Conservation (phyloP, 2,797 vertebrate species). For the Eleutherodactylus coqui region DNA sequence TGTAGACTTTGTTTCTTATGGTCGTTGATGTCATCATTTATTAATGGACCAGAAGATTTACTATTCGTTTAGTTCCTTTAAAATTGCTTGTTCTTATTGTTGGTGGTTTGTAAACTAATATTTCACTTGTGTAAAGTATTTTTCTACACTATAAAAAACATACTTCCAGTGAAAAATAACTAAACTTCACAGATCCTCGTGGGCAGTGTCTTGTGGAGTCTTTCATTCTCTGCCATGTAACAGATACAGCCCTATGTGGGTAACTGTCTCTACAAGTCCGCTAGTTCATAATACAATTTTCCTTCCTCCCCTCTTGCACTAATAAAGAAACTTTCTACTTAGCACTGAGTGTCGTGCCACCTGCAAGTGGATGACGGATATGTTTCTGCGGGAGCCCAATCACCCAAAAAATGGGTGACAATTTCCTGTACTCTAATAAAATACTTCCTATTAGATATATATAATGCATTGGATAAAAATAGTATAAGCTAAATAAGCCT, state of each 20-base stretch:
- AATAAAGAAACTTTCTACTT: not conserved
- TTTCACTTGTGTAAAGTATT: not conserved
- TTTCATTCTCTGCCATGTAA: too few relatives aligned
- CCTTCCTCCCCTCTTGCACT: not conserved
- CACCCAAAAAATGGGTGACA: too few relatives aligned
- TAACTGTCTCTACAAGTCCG: not conserved
- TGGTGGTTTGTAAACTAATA: not conserved
- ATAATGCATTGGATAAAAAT: too few relatives aligned
- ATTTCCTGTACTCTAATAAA: too few relatives aligned
- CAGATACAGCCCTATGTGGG: not conserved
- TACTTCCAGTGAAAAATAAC: not conserved
- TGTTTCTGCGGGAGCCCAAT: too few relatives aligned
- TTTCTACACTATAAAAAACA: not conserved
- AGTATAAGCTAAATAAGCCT: too few relatives aligned
- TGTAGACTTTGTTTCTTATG: not conserved
- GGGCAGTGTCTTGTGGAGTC: not conserved
- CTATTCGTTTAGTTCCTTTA: not conserved
- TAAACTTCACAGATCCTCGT: not conserved
- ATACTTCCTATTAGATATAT: too few relatives aligned
- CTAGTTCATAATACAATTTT: not conserved
- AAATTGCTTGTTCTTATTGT: not conserved
- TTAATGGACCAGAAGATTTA: not conserved
- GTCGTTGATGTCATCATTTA: not conserved
- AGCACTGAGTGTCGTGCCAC: too few relatives aligned
- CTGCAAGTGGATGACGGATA: too few relatives aligned